Conservation (phyloP, 2,888 invertebrate species). For the Pteria penguin region DNA sequence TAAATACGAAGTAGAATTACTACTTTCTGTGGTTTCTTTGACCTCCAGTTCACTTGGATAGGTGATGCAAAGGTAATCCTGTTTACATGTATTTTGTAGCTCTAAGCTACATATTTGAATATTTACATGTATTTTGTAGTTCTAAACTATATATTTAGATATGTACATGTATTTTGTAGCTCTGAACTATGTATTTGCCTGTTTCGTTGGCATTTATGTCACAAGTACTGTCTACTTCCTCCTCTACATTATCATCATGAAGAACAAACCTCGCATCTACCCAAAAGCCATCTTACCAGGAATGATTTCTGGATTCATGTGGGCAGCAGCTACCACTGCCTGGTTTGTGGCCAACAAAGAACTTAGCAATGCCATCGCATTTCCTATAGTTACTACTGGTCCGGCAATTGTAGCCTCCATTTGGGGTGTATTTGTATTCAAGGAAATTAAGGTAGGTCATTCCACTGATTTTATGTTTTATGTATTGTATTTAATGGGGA, state of each 20-base stretch:
- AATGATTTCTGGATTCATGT: slow-evolving; percentile 80
- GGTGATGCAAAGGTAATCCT: too few species aligned
- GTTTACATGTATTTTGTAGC: too few species aligned
- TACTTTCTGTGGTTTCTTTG: too few species aligned
- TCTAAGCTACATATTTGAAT: too few species aligned
- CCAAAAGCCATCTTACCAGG: slow-evolving; percentile 80
- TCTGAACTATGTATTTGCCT: slow-evolving; percentile 81
- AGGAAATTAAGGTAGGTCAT: slow-evolving; percentile 80
- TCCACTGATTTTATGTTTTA: too few species aligned
- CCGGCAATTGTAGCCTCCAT: slow-evolving; percentile 80
- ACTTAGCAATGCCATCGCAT: slow-evolving; percentile 81
- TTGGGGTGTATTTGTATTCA: slow-evolving; percentile 81
- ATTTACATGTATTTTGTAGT: too few species aligned
- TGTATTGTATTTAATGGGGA: background rate
- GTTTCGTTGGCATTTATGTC: slow-evolving; percentile 80
- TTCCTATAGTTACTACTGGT: slow-evolving; percentile 81
- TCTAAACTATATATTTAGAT: too few species aligned
- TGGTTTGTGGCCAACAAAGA: slow-evolving; percentile 82
- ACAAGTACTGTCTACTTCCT: slow-evolving; percentile 79
- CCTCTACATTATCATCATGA: slow-evolving; percentile 76
- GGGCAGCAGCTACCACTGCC: slow-evolving; percentile 80
- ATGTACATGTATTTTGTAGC: slow-evolving; percentile 71
- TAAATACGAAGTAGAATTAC: too few species aligned
- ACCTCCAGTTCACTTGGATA: too few species aligned
- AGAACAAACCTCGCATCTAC: slow-evolving; percentile 80